These are phyloP conservation scores for Luperina testacea DNA, from an alignment of 2,888 invertebrate species.

Conservation along the genomic window DNA sequence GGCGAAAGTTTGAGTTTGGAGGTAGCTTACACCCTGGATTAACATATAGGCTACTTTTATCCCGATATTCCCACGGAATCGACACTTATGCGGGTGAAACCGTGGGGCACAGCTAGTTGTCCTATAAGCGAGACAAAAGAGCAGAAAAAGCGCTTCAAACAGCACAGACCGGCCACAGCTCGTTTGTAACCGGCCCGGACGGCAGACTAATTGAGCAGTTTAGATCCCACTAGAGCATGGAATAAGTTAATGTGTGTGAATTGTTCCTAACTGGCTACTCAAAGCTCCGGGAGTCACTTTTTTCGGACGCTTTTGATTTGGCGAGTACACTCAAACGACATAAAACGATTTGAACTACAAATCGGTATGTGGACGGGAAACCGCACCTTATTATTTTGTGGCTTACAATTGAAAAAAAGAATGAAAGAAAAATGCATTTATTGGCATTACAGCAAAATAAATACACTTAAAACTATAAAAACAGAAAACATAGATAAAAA, in stretches of 20 bases:
- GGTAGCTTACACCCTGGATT: no score
- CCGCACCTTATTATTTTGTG: not conserved
- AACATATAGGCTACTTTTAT: no score
- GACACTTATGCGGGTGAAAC: no score
- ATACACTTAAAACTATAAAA: no score
- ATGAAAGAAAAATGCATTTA: no score
- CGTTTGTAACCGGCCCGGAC: conserved; percentile 46
- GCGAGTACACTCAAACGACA: conserved; percentile 2
- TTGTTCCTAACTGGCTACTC: conserved; percentile 28
- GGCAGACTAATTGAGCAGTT: conserved; percentile 57
- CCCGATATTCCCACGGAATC: no score
- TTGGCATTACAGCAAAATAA: no score
- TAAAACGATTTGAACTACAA: not conserved
- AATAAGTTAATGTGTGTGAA: conserved; percentile 35
- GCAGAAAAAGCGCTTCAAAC: conserved; percentile 21
- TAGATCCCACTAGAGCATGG: conserved; percentile 48
- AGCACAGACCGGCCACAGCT: conserved; percentile 28
- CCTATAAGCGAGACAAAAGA: not conserved
- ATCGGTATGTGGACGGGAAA: not conserved
- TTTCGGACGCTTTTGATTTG: conserved; percentile 3
- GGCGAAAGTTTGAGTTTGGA: no score
- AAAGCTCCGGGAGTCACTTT: conserved; percentile 14
- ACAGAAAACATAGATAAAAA: no score
- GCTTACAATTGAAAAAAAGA: not conserved
- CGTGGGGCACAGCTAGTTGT: no score